Conservation (phyloP, 2,888 invertebrate genomes). For the Seira musarum region DNA sequence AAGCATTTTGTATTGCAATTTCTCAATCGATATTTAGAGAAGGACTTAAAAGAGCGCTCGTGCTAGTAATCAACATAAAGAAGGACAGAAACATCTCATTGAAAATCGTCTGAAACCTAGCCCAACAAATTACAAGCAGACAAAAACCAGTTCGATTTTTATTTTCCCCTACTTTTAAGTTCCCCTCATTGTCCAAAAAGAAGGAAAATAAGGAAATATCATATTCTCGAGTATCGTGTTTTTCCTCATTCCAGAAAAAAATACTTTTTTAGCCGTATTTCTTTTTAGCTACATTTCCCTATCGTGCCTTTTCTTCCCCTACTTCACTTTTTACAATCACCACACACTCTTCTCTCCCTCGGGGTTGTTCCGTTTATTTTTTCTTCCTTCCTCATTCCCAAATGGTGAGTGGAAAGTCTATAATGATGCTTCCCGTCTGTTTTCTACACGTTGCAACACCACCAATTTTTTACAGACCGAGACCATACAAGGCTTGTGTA, state of each 20-base stretch:
- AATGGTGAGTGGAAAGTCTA: background rate
- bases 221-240: conserved; percentile 40
- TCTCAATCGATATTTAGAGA: background rate
- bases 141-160: background rate
- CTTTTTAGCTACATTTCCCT: background rate
- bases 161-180: conserved; percentile 13
- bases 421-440: background rate
- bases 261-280: conserved; percentile 4
- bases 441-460: background rate
- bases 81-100: conserved; percentile 10
- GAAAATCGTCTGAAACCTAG: conserved; percentile 33
- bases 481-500: conserved; percentile 43
- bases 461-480: conserved; percentile 19
- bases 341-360: background rate
- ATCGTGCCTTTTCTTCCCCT: conserved; percentile 24
- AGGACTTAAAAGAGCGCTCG: conserved; percentile 21
- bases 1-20: too few species aligned
- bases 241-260: conserved; percentile 40
- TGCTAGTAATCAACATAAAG: conserved; percentile 47
- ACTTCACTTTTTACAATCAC: conserved; percentile 8
- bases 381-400: conserved; percentile 8
- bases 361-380: conserved; percentile 19
- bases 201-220: conserved; percentile 49
- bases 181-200: background rate
- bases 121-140: conserved; percentile 54